phyloP scores from a whole-genome alignment of 2,113 vertebrate species.

The Pampusana beccarii region DNA sequence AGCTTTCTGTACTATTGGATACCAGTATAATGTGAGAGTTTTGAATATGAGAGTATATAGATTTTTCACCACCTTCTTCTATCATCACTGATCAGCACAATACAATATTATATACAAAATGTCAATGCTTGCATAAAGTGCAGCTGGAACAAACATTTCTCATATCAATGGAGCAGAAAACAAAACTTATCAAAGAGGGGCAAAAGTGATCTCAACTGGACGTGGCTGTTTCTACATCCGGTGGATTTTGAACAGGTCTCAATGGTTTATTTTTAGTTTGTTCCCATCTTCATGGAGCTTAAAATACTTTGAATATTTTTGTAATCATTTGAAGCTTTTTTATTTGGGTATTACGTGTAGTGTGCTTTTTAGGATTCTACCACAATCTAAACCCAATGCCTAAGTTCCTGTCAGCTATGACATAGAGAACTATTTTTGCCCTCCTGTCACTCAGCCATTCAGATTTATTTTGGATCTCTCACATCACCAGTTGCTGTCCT shows the following conservation, averaged over 20 bases:
- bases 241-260: background rate
- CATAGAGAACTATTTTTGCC: background rate
- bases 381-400: background rate
- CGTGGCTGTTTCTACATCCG: background rate
- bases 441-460: background rate
- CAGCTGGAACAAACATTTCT: background rate
- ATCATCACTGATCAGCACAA: background rate
- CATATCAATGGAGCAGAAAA: background rate
- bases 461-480: background rate
- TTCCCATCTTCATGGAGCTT: background rate
- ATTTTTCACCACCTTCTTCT: background rate
- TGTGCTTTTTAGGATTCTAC: background rate
- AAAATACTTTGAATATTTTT: background rate
- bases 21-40: background rate
- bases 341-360: background rate
- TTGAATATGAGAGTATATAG: background rate
- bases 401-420: background rate
- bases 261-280: background rate
- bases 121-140: background rate
- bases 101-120: background rate
- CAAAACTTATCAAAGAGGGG: background rate
- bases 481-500: rapidly evolving
- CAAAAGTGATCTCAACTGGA: background rate
- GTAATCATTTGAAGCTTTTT: background rate
- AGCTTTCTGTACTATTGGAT: background rate